phyloP scores from a whole-genome alignment of 2,113 vertebrate species.

The Ivindomyrus marchei region DNA sequence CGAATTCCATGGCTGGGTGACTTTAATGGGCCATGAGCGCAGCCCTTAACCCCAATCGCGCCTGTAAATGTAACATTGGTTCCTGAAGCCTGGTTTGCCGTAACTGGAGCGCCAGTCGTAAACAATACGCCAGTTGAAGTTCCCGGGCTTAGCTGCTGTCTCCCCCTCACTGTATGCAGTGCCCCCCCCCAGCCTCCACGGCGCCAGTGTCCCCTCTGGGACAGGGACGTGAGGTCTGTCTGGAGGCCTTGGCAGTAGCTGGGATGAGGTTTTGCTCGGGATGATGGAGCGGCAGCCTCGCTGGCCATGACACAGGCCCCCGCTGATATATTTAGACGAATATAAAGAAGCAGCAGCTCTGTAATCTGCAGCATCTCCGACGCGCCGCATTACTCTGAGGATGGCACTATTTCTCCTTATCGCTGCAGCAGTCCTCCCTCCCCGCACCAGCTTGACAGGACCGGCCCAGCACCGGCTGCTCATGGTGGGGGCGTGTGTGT shows the following conservation, averaged over 20 bases:
- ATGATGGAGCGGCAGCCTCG: slow-evolving; percentile 54
- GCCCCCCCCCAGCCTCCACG: not conserved
- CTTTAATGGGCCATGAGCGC: not conserved
- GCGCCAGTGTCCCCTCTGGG: slow-evolving; percentile 17
- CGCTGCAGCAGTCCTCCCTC: slow-evolving; percentile 42
- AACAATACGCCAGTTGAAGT: not conserved
- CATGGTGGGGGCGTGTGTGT: slow-evolving; percentile 19
- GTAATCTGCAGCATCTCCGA: slow-evolving; percentile 56
- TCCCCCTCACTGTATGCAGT: not conserved
- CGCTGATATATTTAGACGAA: slow-evolving; percentile 60
- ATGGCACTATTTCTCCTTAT: slow-evolving; percentile 61
- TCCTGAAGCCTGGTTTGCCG: not conserved
- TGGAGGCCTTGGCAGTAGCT: slow-evolving; percentile 13
- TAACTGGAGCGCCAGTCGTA: not conserved
- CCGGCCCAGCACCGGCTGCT: slow-evolving; percentile 34
- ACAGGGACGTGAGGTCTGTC: not conserved
- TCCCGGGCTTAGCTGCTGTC: not conserved
- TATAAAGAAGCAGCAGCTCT: slow-evolving; percentile 47
- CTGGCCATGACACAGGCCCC: slow-evolving; percentile 48
- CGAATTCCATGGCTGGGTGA: not conserved
- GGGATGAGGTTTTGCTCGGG: slow-evolving; percentile 43
- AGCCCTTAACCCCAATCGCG: not conserved
- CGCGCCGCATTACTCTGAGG: slow-evolving; percentile 54
- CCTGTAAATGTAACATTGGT: not conserved
- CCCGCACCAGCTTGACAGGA: slow-evolving; percentile 31